A percentile compares a stretch with the other conserved stretches of the same genome.
These are phyloP conservation scores for Patella caerulea DNA, from an alignment of 2,888 invertebrate species.

Conservation along the genomic window DNA sequence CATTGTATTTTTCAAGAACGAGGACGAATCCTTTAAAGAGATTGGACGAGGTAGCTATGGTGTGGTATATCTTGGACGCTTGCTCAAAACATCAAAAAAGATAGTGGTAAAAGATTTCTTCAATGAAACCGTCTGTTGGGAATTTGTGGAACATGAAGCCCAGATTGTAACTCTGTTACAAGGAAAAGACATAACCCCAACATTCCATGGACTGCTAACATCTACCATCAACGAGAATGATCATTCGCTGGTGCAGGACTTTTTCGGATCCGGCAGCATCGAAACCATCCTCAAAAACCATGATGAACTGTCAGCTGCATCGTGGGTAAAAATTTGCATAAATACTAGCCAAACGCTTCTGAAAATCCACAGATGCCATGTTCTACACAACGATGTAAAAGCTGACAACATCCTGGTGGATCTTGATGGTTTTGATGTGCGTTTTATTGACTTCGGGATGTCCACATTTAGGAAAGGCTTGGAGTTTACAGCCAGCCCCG, in stretches of 20 bases:
- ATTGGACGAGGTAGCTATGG: conserved; percentile 38
- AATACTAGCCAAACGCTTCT: not conserved
- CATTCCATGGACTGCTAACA: conserved; percentile 32
- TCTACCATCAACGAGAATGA: conserved; percentile 24
- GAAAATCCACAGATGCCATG: conserved; percentile 33
- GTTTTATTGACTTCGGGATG: conserved; percentile 40
- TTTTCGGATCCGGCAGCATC: conserved; percentile 33
- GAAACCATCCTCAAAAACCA: not conserved
- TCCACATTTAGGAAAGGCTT: conserved; percentile 38
- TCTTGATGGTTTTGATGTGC: conserved; percentile 12
- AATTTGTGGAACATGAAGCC: conserved; percentile 37
- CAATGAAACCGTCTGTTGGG: conserved; percentile 32
- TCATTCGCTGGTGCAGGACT: conserved; percentile 37
- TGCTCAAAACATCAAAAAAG: not conserved
- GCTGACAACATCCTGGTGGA: conserved; percentile 13
- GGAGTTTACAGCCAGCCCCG: conserved; percentile 32
- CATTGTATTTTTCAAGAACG: conserved; percentile 28
- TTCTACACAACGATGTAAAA: conserved; percentile 38
- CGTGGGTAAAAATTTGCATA: not conserved
- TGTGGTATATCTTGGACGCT: conserved; percentile 30
- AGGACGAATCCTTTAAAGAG: conserved; percentile 34
- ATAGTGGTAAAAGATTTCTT: not conserved
- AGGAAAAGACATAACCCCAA: conserved; percentile 36
- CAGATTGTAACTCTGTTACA: conserved; percentile 35
- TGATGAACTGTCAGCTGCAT: not conserved